phyloP scores from a whole-genome alignment of 2,797 vertebrate species.

The Orestias chungarensis region DNA sequence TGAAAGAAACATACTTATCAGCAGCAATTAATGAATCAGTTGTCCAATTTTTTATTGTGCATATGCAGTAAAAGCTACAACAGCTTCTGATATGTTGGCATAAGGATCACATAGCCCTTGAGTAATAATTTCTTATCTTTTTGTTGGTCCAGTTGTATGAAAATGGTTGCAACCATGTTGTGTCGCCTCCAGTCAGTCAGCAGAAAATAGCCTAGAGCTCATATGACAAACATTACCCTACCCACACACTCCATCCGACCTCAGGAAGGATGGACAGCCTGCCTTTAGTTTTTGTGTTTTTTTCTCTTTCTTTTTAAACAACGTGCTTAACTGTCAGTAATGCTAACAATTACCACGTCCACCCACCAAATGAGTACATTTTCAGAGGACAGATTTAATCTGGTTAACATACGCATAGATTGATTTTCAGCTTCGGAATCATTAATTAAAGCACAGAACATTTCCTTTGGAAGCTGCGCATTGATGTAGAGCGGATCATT shows the following conservation, averaged over 20 bases:
- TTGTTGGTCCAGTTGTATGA: slow-evolving; percentile 59
- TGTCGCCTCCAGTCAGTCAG: slow-evolving; percentile 69
- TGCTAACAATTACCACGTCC: slow-evolving; percentile 72
- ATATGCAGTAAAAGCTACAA: not conserved
- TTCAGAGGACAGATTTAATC: slow-evolving; percentile 73
- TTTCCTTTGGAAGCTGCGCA: slow-evolving; percentile 75
- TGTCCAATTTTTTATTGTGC: not conserved
- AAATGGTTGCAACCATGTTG: slow-evolving; percentile 47
- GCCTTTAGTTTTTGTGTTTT: slow-evolving; percentile 54
- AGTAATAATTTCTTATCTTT: slow-evolving; percentile 53
- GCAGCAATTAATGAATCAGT: not conserved
- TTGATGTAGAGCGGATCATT: slow-evolving; percentile 80
- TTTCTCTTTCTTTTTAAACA: slow-evolving; percentile 55
- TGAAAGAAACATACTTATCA: not conserved
- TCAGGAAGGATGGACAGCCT: slow-evolving; percentile 55
- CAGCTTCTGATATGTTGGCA: slow-evolving; percentile 16
- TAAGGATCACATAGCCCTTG: slow-evolving; percentile 16
- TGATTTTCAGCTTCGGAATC: slow-evolving; percentile 76
- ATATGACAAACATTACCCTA: slow-evolving; percentile 63
- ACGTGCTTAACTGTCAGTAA: slow-evolving; percentile 73
- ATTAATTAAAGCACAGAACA: slow-evolving; percentile 76
- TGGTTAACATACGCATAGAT: slow-evolving; percentile 74
- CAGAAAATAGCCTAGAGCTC: slow-evolving; percentile 67
- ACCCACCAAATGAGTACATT: slow-evolving; percentile 72
- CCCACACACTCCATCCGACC: slow-evolving; percentile 60